Evolutionary conservation across 2,888 invertebrate genomes (phyloP).

Genomic region (Tachina fera): DNA sequence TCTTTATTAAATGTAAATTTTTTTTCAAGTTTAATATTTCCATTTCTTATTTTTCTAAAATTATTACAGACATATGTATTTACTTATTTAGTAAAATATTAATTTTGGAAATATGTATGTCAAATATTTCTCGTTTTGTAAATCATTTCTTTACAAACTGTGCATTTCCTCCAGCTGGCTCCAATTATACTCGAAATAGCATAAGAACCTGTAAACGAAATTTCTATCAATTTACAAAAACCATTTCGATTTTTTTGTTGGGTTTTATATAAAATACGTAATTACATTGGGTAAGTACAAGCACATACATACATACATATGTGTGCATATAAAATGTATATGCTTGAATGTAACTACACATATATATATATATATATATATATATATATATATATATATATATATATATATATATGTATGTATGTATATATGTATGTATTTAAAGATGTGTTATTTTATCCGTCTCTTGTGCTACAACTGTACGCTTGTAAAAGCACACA

Average conservation of each 20-base stretch:
- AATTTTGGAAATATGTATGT: neutral
- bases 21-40: no score
- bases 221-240: no score
- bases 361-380: neutral
- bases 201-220: no score
- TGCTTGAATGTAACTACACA: neutral
- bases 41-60: no score
- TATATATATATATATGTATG: neutral
- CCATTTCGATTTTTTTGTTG: constrained; percentile 3
- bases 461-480: constrained; percentile 43
- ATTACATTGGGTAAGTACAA: constrained; percentile 33
- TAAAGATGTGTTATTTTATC: constrained; percentile 18
- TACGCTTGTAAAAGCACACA: neutral
- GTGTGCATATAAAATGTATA: neutral
- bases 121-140: neutral
- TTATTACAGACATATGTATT: no score
- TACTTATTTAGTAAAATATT: neutral
- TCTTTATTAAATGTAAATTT: no score
- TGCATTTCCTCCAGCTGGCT: neutral
- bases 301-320: neutral
- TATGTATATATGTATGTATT: constrained; percentile 15
- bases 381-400: no score
- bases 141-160: neutral
- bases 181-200: no score
- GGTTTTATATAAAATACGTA: constrained; percentile 34